A percentile compares a stretch with the other conserved stretches of the same genome.
Conservation (phyloP, 1,140 invertebrate species). For the Holotrichia oblita region DNA sequence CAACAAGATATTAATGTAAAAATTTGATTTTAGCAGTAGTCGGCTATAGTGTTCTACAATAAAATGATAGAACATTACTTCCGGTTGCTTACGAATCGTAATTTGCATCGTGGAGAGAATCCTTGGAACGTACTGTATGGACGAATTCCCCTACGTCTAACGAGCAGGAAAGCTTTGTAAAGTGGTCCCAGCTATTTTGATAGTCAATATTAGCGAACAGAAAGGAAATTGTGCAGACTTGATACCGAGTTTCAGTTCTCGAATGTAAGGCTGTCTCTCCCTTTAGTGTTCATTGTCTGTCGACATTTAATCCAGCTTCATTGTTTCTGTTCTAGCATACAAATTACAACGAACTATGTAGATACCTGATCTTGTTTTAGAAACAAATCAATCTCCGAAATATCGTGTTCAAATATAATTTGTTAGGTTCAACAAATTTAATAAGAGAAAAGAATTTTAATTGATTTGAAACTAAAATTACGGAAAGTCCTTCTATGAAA, state of each 20-base stretch:
- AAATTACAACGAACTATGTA: neutral
- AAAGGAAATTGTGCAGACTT: slow-evolving; percentile 11
- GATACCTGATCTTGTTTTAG: neutral
- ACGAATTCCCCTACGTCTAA: neutral
- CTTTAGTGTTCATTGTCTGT: neutral
- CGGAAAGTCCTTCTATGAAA: no score
- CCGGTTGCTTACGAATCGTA: neutral
- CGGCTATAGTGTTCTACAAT: neutral
- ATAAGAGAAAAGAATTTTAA: no score
- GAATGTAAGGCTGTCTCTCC: neutral
- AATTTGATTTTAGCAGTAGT: neutral
- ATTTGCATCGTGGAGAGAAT: neutral
- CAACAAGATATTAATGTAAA: no score
- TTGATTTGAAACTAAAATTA: no score
- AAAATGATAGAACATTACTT: no score
- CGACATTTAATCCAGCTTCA: neutral
- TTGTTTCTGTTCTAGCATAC: neutral
- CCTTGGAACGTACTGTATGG: neutral
- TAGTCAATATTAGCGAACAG: slow-evolving; percentile 16
- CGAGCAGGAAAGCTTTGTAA: slow-evolving; percentile 4
- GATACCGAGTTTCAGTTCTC: neutral
- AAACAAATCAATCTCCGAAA: neutral
- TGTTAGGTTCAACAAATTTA: no score
- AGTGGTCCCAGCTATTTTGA: neutral
- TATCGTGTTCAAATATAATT: no score